phyloP scores from a whole-genome alignment of 1,140 invertebrate genomes.

The Ceratosolen solmsi region DNA sequence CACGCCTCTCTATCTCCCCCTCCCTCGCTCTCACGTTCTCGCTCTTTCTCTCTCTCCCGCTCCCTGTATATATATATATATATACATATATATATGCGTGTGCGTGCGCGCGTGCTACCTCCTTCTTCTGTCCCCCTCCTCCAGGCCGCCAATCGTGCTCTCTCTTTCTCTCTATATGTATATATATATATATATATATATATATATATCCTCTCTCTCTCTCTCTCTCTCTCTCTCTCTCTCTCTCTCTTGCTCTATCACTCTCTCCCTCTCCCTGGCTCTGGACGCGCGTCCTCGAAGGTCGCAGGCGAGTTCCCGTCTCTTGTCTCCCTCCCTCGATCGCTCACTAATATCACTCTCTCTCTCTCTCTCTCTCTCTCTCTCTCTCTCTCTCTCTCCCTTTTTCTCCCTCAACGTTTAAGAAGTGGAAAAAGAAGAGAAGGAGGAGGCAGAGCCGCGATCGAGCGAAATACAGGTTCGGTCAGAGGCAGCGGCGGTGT shows the following conservation, averaged over 20 bases:
- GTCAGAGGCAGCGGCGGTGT: constrained; percentile 54
- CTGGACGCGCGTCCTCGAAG: constrained; percentile 52
- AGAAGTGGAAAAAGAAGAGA: constrained; percentile 45
- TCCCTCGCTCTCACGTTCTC: not conserved
- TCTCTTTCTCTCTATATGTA: not conserved
- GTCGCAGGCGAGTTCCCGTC: constrained; percentile 38
- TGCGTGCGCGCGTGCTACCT: not conserved
- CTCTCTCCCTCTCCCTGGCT: not conserved
- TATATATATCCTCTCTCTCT: no score
- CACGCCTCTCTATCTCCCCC: not conserved
- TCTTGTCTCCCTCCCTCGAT: constrained; percentile 26
- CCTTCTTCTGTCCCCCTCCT: no score
- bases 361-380: constrained; percentile 1
- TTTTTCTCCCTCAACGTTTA: constrained; percentile 21
- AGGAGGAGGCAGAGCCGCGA: constrained; percentile 36
- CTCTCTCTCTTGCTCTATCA: no score
- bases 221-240: no score
- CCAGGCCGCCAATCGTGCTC: not conserved
- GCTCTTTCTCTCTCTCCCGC: not conserved
- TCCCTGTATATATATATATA: not conserved
- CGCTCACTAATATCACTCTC: constrained; percentile 26
- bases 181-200: no score
- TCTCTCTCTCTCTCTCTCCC: constrained; percentile 15
- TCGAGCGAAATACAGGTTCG: constrained; percentile 58
- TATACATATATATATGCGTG: not conserved